A percentile compares a stretch with the other conserved stretches of the same genome.
These are phyloP conservation scores for Dicyrtoma fusca DNA, from an alignment of 2,888 invertebrate species.

Conservation along the genomic window DNA sequence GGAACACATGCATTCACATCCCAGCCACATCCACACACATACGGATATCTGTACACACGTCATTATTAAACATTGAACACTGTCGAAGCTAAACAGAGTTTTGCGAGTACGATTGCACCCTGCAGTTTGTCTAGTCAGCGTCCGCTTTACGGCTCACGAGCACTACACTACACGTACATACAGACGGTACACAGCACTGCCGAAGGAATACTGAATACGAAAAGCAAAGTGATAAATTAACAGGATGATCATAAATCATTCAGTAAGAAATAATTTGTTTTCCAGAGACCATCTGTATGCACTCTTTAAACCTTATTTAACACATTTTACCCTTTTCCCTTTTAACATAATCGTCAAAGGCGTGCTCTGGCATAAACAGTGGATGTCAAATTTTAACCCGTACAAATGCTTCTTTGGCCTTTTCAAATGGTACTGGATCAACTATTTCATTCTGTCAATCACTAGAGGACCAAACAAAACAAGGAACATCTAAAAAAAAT, in stretches of 20 bases:
- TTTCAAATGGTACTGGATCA: not conserved
- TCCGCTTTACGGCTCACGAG: not conserved
- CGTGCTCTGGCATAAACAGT: constrained; percentile 23
- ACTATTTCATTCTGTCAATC: constrained; percentile 2
- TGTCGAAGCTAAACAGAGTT: not conserved
- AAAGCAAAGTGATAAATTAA: constrained; percentile 50
- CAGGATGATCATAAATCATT: constrained; percentile 47
- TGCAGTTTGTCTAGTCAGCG: not conserved
- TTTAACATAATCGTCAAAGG: too few relatives aligned
- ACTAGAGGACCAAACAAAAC: too few relatives aligned
- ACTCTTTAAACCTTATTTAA: not conserved
- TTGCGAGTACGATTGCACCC: not conserved
- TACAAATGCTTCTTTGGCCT: not conserved
- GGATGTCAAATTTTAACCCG: not conserved
- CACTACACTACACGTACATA: not conserved
- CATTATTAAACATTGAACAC: too few relatives aligned
- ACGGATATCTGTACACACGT: too few relatives aligned
- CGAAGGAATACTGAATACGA: constrained; percentile 11
- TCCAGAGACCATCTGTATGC: constrained; percentile 21
- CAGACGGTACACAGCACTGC: not conserved
- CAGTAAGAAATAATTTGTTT: constrained; percentile 47
- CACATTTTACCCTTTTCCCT: not conserved
- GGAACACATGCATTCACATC: too few relatives aligned
- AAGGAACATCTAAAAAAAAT: too few relatives aligned
- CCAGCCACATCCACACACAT: too few relatives aligned